These are phyloP conservation scores for Xenops minutus DNA, from an alignment of 2,797 vertebrate genomes.

Conservation along the genomic window DNA sequence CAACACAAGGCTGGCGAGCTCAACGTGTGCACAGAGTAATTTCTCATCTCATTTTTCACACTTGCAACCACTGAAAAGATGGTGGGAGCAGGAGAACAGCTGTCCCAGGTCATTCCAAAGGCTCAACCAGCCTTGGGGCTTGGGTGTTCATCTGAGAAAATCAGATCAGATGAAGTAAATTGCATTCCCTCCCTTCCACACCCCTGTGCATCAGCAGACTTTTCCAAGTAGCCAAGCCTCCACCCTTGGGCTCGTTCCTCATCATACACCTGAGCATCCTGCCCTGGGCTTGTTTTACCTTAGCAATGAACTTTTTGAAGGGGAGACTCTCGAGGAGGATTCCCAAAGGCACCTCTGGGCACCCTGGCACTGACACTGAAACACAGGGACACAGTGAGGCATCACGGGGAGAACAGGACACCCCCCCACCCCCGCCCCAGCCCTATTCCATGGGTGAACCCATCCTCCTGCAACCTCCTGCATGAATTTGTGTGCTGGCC, in stretches of 20 bases:
- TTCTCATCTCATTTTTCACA: neutral
- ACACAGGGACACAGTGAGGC: neutral
- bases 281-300: neutral
- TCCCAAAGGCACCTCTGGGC: rapidly evolving
- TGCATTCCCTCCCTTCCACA: neutral
- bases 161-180: neutral
- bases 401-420: too few species aligned
- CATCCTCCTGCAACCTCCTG: neutral
- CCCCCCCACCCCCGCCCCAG: neutral
- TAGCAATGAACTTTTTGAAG: neutral
- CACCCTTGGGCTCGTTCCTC: neutral
- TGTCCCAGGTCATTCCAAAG: neutral
- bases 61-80: neutral
- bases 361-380: rapidly evolving
- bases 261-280: neutral
- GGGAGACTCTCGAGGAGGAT: neutral
- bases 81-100: neutral
- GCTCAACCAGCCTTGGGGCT: neutral
- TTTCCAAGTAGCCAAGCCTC: neutral
- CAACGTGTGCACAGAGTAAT: neutral
- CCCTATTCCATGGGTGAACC: neutral
- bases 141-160: neutral
- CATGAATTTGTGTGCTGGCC: neutral
- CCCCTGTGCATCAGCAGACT: neutral
- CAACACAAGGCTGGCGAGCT: neutral